Evolutionary conservation across 2,113 vertebrate genomes (phyloP), one percentile per base, ranked within the genome.

Genomic region (Ceyx cyanopectus): DNA sequence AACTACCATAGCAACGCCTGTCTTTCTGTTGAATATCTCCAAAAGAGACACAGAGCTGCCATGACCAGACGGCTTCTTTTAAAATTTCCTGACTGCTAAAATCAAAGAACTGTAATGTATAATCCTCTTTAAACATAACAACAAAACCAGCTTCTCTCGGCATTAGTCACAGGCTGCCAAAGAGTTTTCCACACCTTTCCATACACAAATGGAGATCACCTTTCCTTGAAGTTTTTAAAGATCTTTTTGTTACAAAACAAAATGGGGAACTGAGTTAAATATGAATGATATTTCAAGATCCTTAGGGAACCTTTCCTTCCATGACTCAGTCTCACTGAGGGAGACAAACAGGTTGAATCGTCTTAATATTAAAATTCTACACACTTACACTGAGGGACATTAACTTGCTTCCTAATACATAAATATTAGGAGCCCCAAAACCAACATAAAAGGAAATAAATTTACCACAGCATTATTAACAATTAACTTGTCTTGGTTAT

Each of bases 1-100:
- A 78, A 95, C 95, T 96, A 75, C 94, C 94, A 97, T 95, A 92
- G 97, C 92, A 97, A 97, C 89, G 15, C 70, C 43, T 74, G 72
- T 81, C 86, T 89, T 86, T 78, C 68, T 51, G 27, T 90, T 22
- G 34, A 80, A 74, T 94, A 93, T 82, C 76, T 97, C 79, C 65
- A 70, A 63, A 63, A 91, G 57, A 93, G 69, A 89, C 26, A 88
- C 16, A 88, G 78, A 93, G 65, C 67, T 93, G 61, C 69, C 56
- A 92, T 60, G 94, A 95, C 40, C 67, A 91, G 87, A 67, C 18
- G 0, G 29, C 50, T 89, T 79, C 53, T 90, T 94, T 90, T 82
- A 91, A 82, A 93, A 91, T 78, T 70, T 80, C 26, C 69, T 51
- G 69, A 61, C 74, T 66, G 68, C 48, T 86, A 66, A 90, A 96